Conservation (phyloP, 2,113 vertebrate genomes). For the Limanda limanda region DNA sequence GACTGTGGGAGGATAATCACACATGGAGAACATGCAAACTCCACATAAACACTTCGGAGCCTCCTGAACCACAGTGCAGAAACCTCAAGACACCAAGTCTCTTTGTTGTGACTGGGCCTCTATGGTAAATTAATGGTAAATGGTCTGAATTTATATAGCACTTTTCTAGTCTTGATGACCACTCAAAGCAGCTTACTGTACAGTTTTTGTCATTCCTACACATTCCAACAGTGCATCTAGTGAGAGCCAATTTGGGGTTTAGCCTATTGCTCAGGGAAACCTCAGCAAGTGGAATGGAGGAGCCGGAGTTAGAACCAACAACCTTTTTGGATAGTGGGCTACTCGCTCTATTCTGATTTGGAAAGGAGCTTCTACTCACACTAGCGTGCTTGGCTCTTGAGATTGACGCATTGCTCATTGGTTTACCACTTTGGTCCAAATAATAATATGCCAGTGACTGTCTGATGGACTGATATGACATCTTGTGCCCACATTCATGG, state of each 20-base stretch:
- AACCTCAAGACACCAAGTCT: neutral
- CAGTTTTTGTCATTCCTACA: neutral
- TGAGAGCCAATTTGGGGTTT: neutral
- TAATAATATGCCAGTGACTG: neutral
- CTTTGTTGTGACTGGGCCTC: neutral
- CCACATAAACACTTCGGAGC: neutral
- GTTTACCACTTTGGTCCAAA: neutral
- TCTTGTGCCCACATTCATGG: neutral
- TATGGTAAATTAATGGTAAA: neutral
- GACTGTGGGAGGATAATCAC: too few relatives aligned
- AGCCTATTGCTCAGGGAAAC: neutral
- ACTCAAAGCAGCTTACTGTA: too few relatives aligned
- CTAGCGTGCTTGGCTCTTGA: too few relatives aligned
- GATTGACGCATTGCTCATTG: neutral
- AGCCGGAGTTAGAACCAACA: neutral
- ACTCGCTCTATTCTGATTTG: too few relatives aligned
- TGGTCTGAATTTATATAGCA: too few relatives aligned
- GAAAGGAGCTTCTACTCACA: neutral
- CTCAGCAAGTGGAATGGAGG: neutral
- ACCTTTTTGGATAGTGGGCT: neutral
- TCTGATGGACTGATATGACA: neutral
- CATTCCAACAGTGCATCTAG: neutral
- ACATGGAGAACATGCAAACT: neutral
- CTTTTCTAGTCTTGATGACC: too few relatives aligned
- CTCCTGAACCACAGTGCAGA: neutral